Conservation (phyloP, 23 tunicate species). For the Halocynthia roretzi region DNA sequence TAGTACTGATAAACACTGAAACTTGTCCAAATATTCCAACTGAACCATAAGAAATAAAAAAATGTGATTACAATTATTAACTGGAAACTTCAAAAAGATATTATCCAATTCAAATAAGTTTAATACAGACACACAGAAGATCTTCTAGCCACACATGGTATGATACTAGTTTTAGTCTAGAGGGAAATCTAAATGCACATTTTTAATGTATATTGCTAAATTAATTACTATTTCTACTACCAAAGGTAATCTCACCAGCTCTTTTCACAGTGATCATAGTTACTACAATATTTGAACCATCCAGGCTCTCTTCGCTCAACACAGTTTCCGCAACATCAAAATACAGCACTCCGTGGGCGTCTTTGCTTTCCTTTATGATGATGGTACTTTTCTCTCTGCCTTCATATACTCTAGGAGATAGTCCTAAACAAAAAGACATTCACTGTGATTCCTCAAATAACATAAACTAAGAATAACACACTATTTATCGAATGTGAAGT, state of each 20-base stretch:
- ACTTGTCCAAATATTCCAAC: conserved; percentile 60
- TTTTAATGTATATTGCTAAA: too few species aligned
- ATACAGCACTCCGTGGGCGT: conserved; percentile 55
- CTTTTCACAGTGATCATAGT: conserved; percentile 41
- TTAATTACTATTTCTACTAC: too few species aligned
- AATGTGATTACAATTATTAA: neutral
- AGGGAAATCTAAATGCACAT: too few species aligned
- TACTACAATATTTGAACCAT: conserved; percentile 39
- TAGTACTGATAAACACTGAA: conserved; percentile 25
- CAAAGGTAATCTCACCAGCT: conserved; percentile 51
- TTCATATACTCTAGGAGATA: conserved; percentile 45
- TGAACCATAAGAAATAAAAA: neutral
- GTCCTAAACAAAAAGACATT: conserved; percentile 18
- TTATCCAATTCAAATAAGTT: too few species aligned
- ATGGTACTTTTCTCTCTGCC: conserved; percentile 39
- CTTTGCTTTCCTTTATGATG: conserved; percentile 40
- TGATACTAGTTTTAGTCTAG: too few species aligned
- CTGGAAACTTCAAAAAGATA: neutral
- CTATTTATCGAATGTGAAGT: neutral
- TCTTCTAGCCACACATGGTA: too few species aligned
- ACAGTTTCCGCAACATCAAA: conserved; percentile 29
- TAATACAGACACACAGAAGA: too few species aligned
- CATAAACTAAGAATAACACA: neutral
- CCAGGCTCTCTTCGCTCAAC: conserved; percentile 33
- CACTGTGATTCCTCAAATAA: neutral